Evolutionary conservation across 2,113 vertebrate genomes (phyloP).

Genomic region (Phyllopteryx taeniolatus): DNA sequence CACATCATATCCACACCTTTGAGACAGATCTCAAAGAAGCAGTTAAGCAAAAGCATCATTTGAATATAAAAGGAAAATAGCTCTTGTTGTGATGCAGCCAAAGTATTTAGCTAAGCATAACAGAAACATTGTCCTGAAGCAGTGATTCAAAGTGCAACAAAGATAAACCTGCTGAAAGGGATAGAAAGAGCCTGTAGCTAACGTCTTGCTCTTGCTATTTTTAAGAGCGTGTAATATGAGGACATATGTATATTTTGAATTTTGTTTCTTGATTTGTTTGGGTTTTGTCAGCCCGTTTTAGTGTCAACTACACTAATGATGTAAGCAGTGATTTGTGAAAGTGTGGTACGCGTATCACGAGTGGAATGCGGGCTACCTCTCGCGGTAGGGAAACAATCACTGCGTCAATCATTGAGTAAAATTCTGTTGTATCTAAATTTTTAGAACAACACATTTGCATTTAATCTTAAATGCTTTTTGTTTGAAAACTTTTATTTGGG

Average conservation of each 20-base stretch:
- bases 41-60: slow-evolving; percentile 50
- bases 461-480: background rate
- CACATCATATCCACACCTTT: slow-evolving; percentile 23
- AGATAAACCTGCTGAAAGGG: background rate
- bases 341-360: too few relatives aligned
- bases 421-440: too few relatives aligned
- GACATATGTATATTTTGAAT: background rate
- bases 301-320: background rate
- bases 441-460: background rate
- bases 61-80: slow-evolving; percentile 64
- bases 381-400: background rate
- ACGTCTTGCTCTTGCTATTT: background rate
- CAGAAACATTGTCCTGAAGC: slow-evolving; percentile 25
- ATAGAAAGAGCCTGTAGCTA: background rate
- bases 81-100: slow-evolving; percentile 32
- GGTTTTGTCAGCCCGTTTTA: background rate
- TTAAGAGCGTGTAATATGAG: background rate
- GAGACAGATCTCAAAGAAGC: slow-evolving; percentile 52
- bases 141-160: background rate
- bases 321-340: background rate
- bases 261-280: background rate
- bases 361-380: background rate
- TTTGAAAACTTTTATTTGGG: too few relatives aligned
- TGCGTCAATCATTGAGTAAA: too few relatives aligned
- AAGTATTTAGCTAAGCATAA: slow-evolving; percentile 44